Evolutionary conservation across 2,113 vertebrate genomes (phyloP).

Genomic region (Muscicapa adusta): DNA sequence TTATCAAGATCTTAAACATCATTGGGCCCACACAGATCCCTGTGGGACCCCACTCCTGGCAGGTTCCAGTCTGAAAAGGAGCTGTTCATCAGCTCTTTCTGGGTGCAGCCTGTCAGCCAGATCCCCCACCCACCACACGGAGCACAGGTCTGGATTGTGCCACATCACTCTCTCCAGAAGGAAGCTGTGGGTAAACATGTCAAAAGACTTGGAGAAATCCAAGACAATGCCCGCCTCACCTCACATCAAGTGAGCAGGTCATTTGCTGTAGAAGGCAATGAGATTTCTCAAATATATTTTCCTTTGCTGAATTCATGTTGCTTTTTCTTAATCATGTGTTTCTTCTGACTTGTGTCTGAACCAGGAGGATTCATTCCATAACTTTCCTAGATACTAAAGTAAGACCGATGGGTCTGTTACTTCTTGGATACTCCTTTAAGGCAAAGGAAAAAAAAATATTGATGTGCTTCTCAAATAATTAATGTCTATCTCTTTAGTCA

Average conservation of each 20-base stretch:
- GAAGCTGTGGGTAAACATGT: not conserved
- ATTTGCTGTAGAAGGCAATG: not conserved
- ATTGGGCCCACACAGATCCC: fast-evolving
- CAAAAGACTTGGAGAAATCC: not conserved
- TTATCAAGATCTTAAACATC: not conserved
- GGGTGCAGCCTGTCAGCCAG: not conserved
- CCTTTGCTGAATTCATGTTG: not conserved
- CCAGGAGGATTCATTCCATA: not conserved
- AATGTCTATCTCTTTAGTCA: not conserved
- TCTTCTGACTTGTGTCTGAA: not conserved
- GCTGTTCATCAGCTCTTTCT: not conserved
- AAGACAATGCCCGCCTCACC: fast-evolving
- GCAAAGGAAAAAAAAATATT: not conserved
- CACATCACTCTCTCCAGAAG: not conserved
- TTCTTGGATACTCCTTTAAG: not conserved
- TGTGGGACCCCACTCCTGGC: not conserved
- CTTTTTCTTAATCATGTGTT: fast-evolving
- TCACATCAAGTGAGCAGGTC: no score
- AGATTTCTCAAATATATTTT: not conserved
- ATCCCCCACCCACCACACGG: fast-evolving
- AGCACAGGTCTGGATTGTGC: not conserved
- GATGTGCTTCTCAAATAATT: not conserved
- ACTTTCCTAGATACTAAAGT: not conserved
- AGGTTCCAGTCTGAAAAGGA: not conserved
- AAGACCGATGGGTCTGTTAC: not conserved